A percentile compares a stretch with the other conserved stretches of the same genome.
phyloP scores from a whole-genome alignment of 2,113 vertebrate genomes.

The Lepus timidus region DNA sequence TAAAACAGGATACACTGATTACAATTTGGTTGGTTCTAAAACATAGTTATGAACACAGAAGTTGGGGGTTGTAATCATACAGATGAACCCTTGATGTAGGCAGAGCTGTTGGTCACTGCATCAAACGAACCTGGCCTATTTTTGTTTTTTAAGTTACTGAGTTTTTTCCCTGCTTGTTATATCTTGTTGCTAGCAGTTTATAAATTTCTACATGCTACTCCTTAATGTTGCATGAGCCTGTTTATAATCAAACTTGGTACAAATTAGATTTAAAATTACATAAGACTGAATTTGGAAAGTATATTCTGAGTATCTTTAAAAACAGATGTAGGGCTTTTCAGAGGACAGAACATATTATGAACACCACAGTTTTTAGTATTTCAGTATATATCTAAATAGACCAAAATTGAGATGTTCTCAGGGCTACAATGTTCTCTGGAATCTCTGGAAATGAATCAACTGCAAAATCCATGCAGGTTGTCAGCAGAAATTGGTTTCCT shows the following conservation, averaged over 20 bases:
- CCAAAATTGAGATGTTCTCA: background rate
- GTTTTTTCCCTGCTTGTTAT: background rate
- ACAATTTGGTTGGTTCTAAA: background rate
- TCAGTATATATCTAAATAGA: constrained; percentile 16
- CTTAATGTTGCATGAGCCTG: background rate
- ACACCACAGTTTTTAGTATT: background rate
- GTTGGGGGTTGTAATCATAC: background rate
- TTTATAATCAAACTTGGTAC: constrained; percentile 21
- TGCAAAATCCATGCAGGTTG: background rate
- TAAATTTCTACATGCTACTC: background rate
- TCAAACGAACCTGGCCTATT: background rate
- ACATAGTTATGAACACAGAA: background rate
- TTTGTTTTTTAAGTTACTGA: background rate
- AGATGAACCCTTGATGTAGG: background rate
- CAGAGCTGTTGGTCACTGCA: background rate
- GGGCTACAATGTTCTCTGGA: background rate
- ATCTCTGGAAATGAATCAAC: background rate
- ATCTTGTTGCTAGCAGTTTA: background rate
- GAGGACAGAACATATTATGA: background rate
- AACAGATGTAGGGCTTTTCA: background rate
- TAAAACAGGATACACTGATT: background rate
- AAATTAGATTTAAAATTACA: constrained; percentile 37
- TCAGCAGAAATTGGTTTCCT: background rate
- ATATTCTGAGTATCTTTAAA: background rate
- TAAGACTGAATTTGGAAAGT: constrained; percentile 29